Evolutionary conservation across 1,140 invertebrate genomes (phyloP).

Genomic region (Augochlora pura): DNA sequence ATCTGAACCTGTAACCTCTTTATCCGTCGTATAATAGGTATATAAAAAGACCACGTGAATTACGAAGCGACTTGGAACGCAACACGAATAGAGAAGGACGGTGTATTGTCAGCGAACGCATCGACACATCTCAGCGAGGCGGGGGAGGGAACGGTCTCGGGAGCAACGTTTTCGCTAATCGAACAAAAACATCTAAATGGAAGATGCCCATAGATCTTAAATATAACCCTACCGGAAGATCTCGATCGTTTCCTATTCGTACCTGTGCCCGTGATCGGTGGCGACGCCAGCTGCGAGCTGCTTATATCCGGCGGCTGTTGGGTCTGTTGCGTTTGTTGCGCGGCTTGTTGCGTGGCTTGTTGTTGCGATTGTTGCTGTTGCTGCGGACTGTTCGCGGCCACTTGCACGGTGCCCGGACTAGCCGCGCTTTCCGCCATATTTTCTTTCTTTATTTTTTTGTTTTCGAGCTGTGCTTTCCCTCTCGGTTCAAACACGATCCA

Average conservation of each 20-base stretch:
- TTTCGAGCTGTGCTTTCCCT: background rate
- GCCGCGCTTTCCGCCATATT: conserved; percentile 78
- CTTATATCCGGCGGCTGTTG: conserved; percentile 77
- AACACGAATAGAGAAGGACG: background rate
- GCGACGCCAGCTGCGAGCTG: conserved; percentile 77
- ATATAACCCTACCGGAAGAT: conserved; percentile 45
- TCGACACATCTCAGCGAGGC: too few relatives aligned
- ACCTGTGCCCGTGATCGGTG: conserved; percentile 80
- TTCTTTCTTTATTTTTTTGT: too few relatives aligned
- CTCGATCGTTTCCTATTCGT: conserved; percentile 52
- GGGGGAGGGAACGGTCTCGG: background rate
- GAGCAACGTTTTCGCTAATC: background rate
- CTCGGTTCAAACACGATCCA: background rate
- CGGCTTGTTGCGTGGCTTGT: conserved; percentile 53
- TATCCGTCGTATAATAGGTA: too few relatives aligned
- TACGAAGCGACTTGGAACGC: background rate
- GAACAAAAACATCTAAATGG: conserved; percentile 16
- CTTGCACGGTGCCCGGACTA: conserved; percentile 70
- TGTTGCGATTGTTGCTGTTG: conserved; percentile 53
- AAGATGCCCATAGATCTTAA: conserved; percentile 26
- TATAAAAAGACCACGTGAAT: too few relatives aligned
- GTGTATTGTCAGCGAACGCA: background rate
- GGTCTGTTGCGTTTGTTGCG: conserved; percentile 50
- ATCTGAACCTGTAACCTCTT: too few relatives aligned
- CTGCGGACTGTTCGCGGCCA: conserved; percentile 68